phyloP scores from a whole-genome alignment of 2,888 invertebrate species.

The Andricus curvator region DNA sequence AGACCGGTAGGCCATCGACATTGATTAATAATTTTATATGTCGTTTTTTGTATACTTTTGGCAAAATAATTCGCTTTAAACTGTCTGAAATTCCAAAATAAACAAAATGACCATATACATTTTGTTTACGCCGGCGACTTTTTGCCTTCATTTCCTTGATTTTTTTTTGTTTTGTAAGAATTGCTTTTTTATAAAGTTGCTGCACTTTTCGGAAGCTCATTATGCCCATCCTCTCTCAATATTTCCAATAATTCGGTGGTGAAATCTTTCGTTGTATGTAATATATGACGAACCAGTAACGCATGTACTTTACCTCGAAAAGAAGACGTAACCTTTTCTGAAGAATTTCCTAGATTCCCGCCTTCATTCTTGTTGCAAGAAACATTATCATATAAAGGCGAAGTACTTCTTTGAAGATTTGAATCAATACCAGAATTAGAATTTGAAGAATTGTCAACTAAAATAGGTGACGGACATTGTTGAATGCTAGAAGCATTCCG shows the following conservation, averaged over 20 bases:
- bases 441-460: neutral
- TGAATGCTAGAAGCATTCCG: neutral
- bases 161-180: neutral
- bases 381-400: neutral
- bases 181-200: neutral
- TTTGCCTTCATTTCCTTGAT: neutral
- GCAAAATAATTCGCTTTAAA: constrained; percentile 24
- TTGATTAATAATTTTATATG: constrained; percentile 37
- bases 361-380: neutral
- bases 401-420: neutral
- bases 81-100: constrained; percentile 25
- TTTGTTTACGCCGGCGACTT: too few species aligned
- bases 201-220: constrained; percentile 5
- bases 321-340: neutral
- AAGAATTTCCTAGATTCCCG: neutral
- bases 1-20: constrained; percentile 44
- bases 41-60: constrained; percentile 33
- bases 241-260: constrained; percentile 2
- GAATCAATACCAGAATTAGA: neutral
- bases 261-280: neutral
- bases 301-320: neutral
- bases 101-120: neutral
- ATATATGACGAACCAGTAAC: neutral
- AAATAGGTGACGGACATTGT: neutral
- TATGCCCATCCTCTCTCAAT: constrained; percentile 3